Base-by-base conservation (phyloP, 1,140 invertebrate species). In the Lepidurus arcticus region DNA sequence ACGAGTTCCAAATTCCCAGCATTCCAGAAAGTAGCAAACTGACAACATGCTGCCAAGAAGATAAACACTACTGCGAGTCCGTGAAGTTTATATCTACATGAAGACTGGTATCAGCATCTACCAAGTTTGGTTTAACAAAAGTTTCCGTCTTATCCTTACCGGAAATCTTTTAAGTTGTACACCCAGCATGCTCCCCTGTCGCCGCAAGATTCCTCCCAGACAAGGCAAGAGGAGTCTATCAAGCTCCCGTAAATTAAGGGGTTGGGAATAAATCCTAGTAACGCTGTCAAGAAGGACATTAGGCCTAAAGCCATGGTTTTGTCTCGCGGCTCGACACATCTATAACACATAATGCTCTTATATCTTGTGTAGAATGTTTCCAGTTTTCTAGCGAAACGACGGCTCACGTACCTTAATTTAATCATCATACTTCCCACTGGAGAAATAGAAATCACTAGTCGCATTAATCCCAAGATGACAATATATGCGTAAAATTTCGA, bases 201-300 rank as follows among this genome's bases (percentile, higher is more conserved):
- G 2, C 82, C 83, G 80, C 84, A 85, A 21, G 78, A 81, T 24
- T 83, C 80, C 42, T 84, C 82, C 84, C 84, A 85, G 16, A 84
- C 83, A 3, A 84, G 76, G 74, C 84, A 85, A n/a, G 85, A 80
- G 0, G 78, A 77, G 76, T 83, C 82, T 10, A 83, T 77, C 45
- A 83, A 42, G 73, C 76, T 74, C 8, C 81, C 80, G 43, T 76
- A 80, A 16, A 83, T 47, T 9, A 83, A 10, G 24, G 82, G 80
- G 26, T 75, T 78, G 7, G 80, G 76, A n/a, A 82, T n/a, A 76
- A 81, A 80, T 44, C 80, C 82, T 4, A 81, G 43, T 21, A 78
- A 43, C 16, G 79, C 78, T 4, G 76, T 42, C 21, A 82, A 24
- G 7, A 79, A 77, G n/a, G 78, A 76, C 77, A 79, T 76, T 7